Evolutionary conservation across 2,888 invertebrate species (phyloP).

Genomic region (Dilophus febrilis): DNA sequence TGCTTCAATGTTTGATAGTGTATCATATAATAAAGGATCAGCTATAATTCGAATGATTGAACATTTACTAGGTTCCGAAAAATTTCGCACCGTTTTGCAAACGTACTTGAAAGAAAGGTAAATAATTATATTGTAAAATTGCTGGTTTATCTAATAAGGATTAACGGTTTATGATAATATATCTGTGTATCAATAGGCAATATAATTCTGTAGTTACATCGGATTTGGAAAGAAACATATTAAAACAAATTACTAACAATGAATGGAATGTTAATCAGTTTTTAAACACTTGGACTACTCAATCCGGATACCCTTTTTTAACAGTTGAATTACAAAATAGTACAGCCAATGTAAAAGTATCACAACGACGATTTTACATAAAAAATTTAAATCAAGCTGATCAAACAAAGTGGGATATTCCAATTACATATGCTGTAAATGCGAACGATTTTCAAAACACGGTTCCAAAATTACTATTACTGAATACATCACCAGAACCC

Average conservation of each 20-base stretch:
- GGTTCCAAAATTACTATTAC: background rate
- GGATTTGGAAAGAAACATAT: slow-evolving; percentile 33
- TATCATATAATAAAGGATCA: slow-evolving; percentile 54
- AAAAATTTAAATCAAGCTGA: slow-evolving; percentile 7
- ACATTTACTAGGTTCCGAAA: slow-evolving; percentile 36
- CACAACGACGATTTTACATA: slow-evolving; percentile 19
- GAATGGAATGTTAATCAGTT: slow-evolving; percentile 20
- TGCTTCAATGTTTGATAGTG: slow-evolving; percentile 42
- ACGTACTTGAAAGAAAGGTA: slow-evolving; percentile 37
- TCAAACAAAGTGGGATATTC: slow-evolving; percentile 4
- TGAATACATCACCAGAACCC: too few relatives aligned
- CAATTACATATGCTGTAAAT: slow-evolving; percentile 17
- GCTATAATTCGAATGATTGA: slow-evolving; percentile 50
- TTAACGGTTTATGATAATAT: background rate
- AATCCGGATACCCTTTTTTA: slow-evolving; percentile 47
- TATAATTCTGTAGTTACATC: slow-evolving; percentile 32
- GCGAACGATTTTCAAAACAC: slow-evolving; percentile 18
- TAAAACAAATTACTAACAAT: slow-evolving; percentile 19
- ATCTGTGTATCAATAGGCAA: slow-evolving; percentile 28
- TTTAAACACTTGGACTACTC: slow-evolving; percentile 37
- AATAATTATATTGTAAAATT: slow-evolving; percentile 8
- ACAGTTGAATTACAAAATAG: slow-evolving; percentile 23
- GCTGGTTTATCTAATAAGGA: background rate
- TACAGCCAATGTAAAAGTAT: slow-evolving; percentile 10
- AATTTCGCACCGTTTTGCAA: slow-evolving; percentile 36